phyloP scores from a whole-genome alignment of 2,888 invertebrate genomes.

The Hemicrepidius hirtus region DNA sequence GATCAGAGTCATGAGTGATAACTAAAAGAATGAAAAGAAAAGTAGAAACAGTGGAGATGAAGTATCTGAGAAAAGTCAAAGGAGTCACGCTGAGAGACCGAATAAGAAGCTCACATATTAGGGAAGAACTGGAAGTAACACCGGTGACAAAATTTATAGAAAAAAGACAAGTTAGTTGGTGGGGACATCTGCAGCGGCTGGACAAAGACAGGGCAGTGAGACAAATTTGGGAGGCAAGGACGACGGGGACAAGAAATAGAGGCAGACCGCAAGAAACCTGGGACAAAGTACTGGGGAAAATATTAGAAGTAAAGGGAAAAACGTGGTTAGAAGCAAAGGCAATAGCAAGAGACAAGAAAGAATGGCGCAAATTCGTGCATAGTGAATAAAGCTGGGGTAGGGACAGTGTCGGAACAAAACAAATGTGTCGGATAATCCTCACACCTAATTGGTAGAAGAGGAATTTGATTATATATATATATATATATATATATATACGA shows the following conservation, averaged over 20 bases:
- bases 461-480: too few species aligned
- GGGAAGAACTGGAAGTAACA: conserved; percentile 43
- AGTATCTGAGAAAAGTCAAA: conserved; percentile 46
- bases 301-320: conserved; percentile 6
- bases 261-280: conserved; percentile 33
- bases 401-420: too few species aligned
- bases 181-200: conserved; percentile 46
- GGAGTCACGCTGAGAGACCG: conserved; percentile 41
- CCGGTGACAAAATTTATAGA: conserved; percentile 43
- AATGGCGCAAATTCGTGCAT: conserved; percentile 21
- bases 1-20: conserved; percentile 46
- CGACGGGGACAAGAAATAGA: conserved; percentile 24
- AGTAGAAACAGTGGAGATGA: conserved; percentile 51
- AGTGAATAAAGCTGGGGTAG: too few species aligned
- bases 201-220: conserved; percentile 32
- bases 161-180: conserved; percentile 50
- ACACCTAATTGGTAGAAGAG: too few species aligned
- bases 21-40: conserved; percentile 45
- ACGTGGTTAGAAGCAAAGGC: conserved; percentile 37
- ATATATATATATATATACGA: too few species aligned
- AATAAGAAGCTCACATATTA: conserved; percentile 41
- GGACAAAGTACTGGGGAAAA: conserved; percentile 21
- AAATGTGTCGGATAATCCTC: too few species aligned
- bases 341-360: conserved; percentile 23
- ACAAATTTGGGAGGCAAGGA: conserved; percentile 47